Conservation (phyloP, 2,888 invertebrate genomes). For the Dryocosmus kuriphilus region DNA sequence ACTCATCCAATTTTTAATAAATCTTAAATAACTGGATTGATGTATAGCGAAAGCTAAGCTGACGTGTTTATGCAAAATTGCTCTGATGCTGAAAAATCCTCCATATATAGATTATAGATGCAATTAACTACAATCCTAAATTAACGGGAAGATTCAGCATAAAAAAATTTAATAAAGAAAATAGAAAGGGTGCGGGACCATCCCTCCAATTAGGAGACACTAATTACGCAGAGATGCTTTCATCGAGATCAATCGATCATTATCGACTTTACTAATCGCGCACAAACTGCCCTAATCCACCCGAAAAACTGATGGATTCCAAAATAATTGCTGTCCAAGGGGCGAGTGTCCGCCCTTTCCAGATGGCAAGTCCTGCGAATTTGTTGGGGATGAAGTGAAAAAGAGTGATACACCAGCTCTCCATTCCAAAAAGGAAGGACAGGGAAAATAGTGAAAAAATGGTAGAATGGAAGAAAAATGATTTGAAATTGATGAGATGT, state of each 20-base stretch:
- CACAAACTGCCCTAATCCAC: slow-evolving; percentile 64
- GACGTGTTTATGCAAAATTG: too few relatives aligned
- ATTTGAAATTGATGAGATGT: slow-evolving; percentile 54
- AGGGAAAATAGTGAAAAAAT: slow-evolving; percentile 45
- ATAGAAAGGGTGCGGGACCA: not conserved
- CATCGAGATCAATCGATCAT: slow-evolving; percentile 64
- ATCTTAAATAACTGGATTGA: not conserved
- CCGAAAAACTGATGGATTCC: slow-evolving; percentile 71
- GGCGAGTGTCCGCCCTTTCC: slow-evolving; percentile 52
- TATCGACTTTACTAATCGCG: slow-evolving; percentile 63
- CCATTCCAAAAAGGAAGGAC: slow-evolving; percentile 38
- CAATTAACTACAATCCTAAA: too few relatives aligned
- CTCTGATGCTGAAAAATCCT: too few relatives aligned
- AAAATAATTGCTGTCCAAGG: slow-evolving; percentile 72
- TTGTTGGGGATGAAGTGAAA: slow-evolving; percentile 30
- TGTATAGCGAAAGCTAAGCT: too few relatives aligned
- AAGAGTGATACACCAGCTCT: slow-evolving; percentile 48
- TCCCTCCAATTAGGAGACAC: slow-evolving; percentile 46
- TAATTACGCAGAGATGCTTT: slow-evolving; percentile 40
- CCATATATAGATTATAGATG: too few relatives aligned
- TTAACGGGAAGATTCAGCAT: too few relatives aligned
- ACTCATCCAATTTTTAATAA: not conserved
- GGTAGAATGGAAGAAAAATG: slow-evolving; percentile 44
- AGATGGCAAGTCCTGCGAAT: slow-evolving; percentile 54
- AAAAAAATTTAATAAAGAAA: not conserved